These are phyloP conservation scores for Hyles vespertilio DNA, from an alignment of 1,140 invertebrate species.

Conservation along the genomic window DNA sequence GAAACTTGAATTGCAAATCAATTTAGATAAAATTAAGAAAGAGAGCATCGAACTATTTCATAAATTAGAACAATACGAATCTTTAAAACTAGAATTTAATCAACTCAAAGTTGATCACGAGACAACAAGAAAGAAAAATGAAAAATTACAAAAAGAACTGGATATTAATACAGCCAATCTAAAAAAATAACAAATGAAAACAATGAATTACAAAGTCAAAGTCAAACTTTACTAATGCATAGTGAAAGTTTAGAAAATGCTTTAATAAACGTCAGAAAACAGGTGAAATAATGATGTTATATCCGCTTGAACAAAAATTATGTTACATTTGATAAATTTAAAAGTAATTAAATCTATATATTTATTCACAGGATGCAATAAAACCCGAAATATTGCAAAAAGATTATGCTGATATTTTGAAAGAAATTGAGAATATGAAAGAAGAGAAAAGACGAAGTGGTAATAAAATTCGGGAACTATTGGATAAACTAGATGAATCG, in stretches of 20 bases:
- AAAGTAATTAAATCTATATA: background rate
- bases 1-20: slow-evolving; percentile 27
- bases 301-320: slow-evolving; percentile 1
- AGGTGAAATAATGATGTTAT: slow-evolving; percentile 28
- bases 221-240: slow-evolving; percentile 33
- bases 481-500: slow-evolving; percentile 49
- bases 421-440: slow-evolving; percentile 51
- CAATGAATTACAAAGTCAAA: slow-evolving; percentile 33
- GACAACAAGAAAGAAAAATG: slow-evolving; percentile 37
- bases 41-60: slow-evolving; percentile 36
- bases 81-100: slow-evolving; percentile 35
- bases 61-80: slow-evolving; percentile 40
- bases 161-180: slow-evolving; percentile 25
- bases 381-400: slow-evolving; percentile 6
- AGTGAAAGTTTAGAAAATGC: slow-evolving; percentile 45
- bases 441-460: slow-evolving; percentile 40
- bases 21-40: slow-evolving; percentile 30
- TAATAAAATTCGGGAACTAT: slow-evolving; percentile 41
- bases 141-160: slow-evolving; percentile 40
- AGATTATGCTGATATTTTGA: slow-evolving; percentile 29
- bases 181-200: slow-evolving; percentile 40
- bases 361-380: slow-evolving; percentile 1
- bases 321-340: background rate
- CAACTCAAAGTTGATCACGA: slow-evolving; percentile 31
- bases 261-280: slow-evolving; percentile 36